Evolutionary conservation across 2,888 invertebrate genomes (phyloP), one percentile per base, ranked within the genome.

Genomic region (Ceriagrion tenellum): DNA sequence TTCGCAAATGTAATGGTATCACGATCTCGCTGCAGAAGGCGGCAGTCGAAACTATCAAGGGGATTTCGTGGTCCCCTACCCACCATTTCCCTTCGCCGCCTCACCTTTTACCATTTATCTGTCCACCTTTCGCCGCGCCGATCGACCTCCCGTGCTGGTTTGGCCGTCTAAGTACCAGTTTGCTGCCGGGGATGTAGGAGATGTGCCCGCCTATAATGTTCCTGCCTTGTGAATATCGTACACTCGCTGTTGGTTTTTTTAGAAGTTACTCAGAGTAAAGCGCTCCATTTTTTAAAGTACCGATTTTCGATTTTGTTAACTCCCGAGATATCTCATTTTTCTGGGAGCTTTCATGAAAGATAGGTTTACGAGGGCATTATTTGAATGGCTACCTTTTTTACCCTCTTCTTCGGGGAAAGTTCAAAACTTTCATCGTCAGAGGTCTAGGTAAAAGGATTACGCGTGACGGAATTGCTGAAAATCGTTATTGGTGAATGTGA

Each of bases 1-100:
- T 93, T 93, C 93, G 93, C 93, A 63, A 55, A 93, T 69, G 69
- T 93, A 93, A 93, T 93, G 93, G 93, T 93, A 93, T 93, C 93
- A 93, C 93, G 93, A 93, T 93, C 93, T 74, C 93, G 47, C 93
- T n/a, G 93, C 74, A 93, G 93, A 93, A 69, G 93, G 93, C 69
- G 93, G 93, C 69, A 93, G 69, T 69, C 93, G 30, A 63, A 63
- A 20, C 63, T 23, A 63, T 47, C 63, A n/a, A 93, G 47, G 35
- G 81, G 30, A 3, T 35, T 47, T 26, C 40, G 18, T 63, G 91
- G 63, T 40, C 69, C 74, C 47, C 93, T 69, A 8, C 23, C 63
- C 30, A 35, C 55, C 63, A 63, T 47, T 47, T 47, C 47, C 47
- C 47, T 47, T 63, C 40, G 63, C 26, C 69, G 35, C 59, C 63